Evolutionary conservation across 1,140 invertebrate genomes (phyloP).

Genomic region (Metaphire vulgaris): DNA sequence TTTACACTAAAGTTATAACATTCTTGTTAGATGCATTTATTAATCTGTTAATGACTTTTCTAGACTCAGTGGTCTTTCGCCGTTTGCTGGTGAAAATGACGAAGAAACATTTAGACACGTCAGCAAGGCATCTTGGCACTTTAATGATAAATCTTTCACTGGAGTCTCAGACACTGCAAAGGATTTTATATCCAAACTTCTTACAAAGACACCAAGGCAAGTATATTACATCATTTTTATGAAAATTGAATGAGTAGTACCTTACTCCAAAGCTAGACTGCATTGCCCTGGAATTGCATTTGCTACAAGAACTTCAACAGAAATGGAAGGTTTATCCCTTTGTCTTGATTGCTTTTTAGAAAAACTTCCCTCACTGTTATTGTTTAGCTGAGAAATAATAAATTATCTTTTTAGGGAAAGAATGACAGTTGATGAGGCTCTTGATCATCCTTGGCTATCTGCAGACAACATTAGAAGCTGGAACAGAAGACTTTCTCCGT

Average conservation of each 20-base stretch:
- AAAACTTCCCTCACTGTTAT: too few relatives aligned
- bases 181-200: slow-evolving; percentile 89
- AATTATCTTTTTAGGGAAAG: too few relatives aligned
- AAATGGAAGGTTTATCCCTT: too few relatives aligned
- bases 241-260: too few relatives aligned
- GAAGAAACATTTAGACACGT: slow-evolving; percentile 97
- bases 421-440: slow-evolving; percentile 94
- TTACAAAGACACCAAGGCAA: slow-evolving; percentile 90
- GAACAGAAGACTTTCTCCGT: slow-evolving; percentile 60
- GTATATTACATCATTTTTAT: slow-evolving; percentile 44
- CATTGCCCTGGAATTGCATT: too few relatives aligned
- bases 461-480: slow-evolving; percentile 58
- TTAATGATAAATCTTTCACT: slow-evolving; percentile 81
- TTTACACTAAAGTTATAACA: too few relatives aligned
- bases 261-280: too few relatives aligned
- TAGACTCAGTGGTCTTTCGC: slow-evolving; percentile 89
- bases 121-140: slow-evolving; percentile 96
- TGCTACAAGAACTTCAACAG: too few relatives aligned
- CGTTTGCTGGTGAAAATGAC: slow-evolving; percentile 97
- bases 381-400: too few relatives aligned
- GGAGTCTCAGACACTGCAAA: slow-evolving; percentile 92
- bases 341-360: too few relatives aligned
- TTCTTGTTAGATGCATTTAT: too few relatives aligned
- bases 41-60: too few relatives aligned
- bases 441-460: slow-evolving; percentile 87